Conservation (phyloP, 1,140 invertebrate species). For the Adelges cooleyi region DNA sequence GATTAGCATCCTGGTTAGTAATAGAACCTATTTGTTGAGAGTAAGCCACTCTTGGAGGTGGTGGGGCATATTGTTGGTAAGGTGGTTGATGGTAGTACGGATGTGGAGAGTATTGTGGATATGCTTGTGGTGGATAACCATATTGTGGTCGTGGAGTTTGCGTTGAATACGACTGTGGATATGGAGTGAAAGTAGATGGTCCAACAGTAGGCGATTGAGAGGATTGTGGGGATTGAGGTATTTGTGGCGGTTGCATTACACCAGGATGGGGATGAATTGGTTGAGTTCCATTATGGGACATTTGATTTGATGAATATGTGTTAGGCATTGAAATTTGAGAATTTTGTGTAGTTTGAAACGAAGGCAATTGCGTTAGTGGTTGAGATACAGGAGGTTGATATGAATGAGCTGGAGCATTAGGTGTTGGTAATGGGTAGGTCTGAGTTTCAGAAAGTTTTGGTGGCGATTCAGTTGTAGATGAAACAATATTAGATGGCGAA, state of each 20-base stretch:
- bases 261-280: slow-evolving; percentile 37
- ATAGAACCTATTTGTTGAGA: slow-evolving; percentile 38
- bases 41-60: slow-evolving; percentile 40
- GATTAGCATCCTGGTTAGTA: slow-evolving; percentile 2
- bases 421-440: neutral
- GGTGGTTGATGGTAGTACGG: slow-evolving; percentile 47
- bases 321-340: neutral
- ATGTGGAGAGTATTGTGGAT: slow-evolving; percentile 43
- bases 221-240: slow-evolving; percentile 29
- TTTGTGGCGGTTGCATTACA: slow-evolving; percentile 29
- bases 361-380: neutral
- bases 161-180: slow-evolving; percentile 37
- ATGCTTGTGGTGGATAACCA: slow-evolving; percentile 48
- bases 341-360: slow-evolving; percentile 1
- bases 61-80: slow-evolving; percentile 42
- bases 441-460: slow-evolving; percentile 9
- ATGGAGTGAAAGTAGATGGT: slow-evolving; percentile 34
- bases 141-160: slow-evolving; percentile 44
- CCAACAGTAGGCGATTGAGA: slow-evolving; percentile 33
- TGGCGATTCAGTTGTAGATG: slow-evolving; percentile 22
- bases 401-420: neutral
- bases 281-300: neutral
- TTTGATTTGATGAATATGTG: slow-evolving; percentile 1
- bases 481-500: slow-evolving; percentile 16
- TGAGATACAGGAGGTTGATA: neutral